Evolutionary conservation across 1,140 invertebrate genomes (phyloP).

Genomic region (Ceratina calcarata): DNA sequence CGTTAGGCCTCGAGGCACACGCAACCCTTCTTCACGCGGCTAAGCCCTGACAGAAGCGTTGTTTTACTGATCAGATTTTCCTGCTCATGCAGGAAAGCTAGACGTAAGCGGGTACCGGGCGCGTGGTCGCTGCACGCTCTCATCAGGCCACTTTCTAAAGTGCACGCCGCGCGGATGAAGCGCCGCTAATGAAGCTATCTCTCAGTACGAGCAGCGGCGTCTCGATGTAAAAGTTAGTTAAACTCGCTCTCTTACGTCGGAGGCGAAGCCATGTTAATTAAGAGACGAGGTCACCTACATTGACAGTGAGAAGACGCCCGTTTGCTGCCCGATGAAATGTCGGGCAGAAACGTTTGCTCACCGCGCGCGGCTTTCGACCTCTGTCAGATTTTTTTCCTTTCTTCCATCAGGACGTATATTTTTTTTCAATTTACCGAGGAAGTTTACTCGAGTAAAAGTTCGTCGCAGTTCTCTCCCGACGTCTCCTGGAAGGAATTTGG

Average conservation of each 20-base stretch:
- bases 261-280: conserved; percentile 69
- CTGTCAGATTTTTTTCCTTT: background rate
- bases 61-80: conserved; percentile 16
- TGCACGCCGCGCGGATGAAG: conserved; percentile 68
- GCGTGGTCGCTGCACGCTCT: conserved; percentile 56
- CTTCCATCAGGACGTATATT: background rate
- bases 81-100: conserved; percentile 23
- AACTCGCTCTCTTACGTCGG: conserved; percentile 59
- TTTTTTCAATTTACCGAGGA: background rate
- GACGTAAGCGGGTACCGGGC: conserved; percentile 1
- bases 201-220: conserved; percentile 20
- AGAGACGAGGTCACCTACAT: conserved; percentile 76
- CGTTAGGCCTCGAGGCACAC: background rate
- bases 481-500: conserved; percentile 18
- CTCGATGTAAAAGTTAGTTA: conserved; percentile 73
- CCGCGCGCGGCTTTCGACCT: background rate
- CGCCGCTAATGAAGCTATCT: conserved; percentile 75
- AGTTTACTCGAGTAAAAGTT: background rate
- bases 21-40: background rate
- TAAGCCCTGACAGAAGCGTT: background rate
- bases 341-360: conserved; percentile 53
- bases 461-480: background rate
- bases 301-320: conserved; percentile 54
- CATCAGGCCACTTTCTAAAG: conserved; percentile 72
- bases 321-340: conserved; percentile 58